Evolutionary conservation across 2,888 invertebrate genomes (phyloP).

Genomic region (Sesamia inferens): DNA sequence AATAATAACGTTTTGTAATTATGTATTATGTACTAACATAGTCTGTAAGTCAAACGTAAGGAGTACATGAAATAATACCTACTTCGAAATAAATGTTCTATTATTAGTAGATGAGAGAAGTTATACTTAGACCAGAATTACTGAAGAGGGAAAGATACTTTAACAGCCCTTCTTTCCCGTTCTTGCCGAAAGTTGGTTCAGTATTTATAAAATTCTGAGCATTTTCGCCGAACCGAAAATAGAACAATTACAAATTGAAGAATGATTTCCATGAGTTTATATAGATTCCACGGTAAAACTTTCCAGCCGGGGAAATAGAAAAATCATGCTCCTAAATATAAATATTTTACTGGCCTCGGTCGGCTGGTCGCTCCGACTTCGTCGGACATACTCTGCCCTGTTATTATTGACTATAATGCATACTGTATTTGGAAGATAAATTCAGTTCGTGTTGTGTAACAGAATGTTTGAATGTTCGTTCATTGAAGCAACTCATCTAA

Average conservation of each 20-base stretch:
- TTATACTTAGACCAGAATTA: neutral
- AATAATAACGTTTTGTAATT: neutral
- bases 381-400: neutral
- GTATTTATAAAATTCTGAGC: neutral
- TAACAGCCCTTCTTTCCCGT: neutral
- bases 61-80: neutral
- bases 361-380: neutral
- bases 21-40: neutral
- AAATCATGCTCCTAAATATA: neutral
- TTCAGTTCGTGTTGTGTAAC: constrained; percentile 1
- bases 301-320: constrained; percentile 9
- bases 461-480: constrained; percentile 20
- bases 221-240: neutral
- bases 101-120: neutral
- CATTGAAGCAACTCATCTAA: constrained; percentile 19
- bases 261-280: neutral
- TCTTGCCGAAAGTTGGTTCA: neutral
- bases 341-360: constrained; percentile 13
- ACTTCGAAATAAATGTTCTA: neutral
- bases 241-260: neutral
- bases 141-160: neutral
- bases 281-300: constrained; percentile 8
- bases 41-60: neutral
- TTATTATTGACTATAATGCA: constrained; percentile 15
- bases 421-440: constrained; percentile 19